Evolutionary conservation across 2,797 vertebrate species (phyloP), one percentile per base, ranked within the genome.

Genomic region (Lerista edwardsae): DNA sequence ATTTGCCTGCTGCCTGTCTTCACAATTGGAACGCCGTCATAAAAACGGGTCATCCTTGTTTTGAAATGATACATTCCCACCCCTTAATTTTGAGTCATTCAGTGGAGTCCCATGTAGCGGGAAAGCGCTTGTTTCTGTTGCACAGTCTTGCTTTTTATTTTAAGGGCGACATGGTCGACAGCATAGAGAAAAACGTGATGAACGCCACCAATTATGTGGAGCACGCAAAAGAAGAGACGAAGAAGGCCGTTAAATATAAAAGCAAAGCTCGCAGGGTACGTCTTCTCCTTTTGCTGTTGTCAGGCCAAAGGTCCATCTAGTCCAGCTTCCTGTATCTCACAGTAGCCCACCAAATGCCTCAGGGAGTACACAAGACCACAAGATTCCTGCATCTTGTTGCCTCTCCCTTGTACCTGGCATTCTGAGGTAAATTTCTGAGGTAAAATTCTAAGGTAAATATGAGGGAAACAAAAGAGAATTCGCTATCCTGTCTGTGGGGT

Each of bases 151-250:
- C 10, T 65, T 83, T 76, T 36, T 55, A 29, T 62, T 79, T 92
- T 51, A 89, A 99, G 98, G 98, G 98, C 2, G 98, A 99, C 67
- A 98, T 99, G 98, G 96, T 99, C 79, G 97, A 99, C 96, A 99
- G 98, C 96, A 99, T 99, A 68, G 98, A 99, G 91, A 98, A 97
- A 41, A 98, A 99, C 0, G 97, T 99, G n/a, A 95, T 94, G 93
- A 98, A 97, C 14, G 97, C 98, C 0, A 92, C 92, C 0, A 98
- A 99, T 84, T 99, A 98, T 0, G 97, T 99, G 39, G 96, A 93
- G 15, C 95, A 96, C 1, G 98, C 98, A 15, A 99, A 99, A 83
- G 98, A 98, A 79, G 97, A 99, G 91, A 98, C 98, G 1, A 99
- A 98, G 91, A 98, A 98, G 90, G 98, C 98, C 2, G 95, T 98